A percentile compares a stretch with the other conserved stretches of the same genome.
These are phyloP conservation scores for Drosophila rufa DNA, from an alignment of 1,140 invertebrate species.

Conservation along the genomic window DNA sequence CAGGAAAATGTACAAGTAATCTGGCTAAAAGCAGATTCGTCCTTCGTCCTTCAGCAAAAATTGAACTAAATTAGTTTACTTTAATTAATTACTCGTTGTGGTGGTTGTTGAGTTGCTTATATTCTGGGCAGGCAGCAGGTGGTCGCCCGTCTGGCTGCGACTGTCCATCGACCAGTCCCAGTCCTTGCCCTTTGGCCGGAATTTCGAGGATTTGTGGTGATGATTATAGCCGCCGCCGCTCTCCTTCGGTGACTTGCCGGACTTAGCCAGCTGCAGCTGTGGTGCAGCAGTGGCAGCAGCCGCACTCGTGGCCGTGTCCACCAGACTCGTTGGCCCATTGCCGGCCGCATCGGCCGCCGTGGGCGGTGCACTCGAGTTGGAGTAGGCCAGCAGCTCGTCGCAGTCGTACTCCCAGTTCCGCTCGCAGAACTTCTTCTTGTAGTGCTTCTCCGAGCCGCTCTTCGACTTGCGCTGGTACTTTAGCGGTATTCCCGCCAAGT, in stretches of 20 bases:
- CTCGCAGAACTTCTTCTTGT: slow-evolving; percentile 92
- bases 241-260: slow-evolving; percentile 76
- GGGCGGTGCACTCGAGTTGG: slow-evolving; percentile 69
- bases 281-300: not conserved
- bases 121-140: slow-evolving; percentile 33
- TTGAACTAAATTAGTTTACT: slow-evolving; percentile 76
- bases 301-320: not conserved
- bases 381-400: slow-evolving; percentile 82
- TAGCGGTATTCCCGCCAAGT: slow-evolving; percentile 84
- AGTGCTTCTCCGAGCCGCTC: slow-evolving; percentile 88
- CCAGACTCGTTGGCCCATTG: slow-evolving; percentile 42
- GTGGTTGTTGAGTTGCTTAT: slow-evolving; percentile 47
- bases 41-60: slow-evolving; percentile 63
- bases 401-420: slow-evolving; percentile 87
- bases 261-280: slow-evolving; percentile 37
- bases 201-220: slow-evolving; percentile 86
- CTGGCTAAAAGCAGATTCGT: slow-evolving; percentile 30
- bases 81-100: slow-evolving; percentile 78
- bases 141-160: slow-evolving; percentile 71
- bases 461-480: slow-evolving; percentile 89
- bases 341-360: slow-evolving; percentile 74
- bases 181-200: slow-evolving; percentile 90
- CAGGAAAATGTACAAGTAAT: slow-evolving; percentile 36
- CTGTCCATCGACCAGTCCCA: slow-evolving; percentile 88
- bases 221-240: slow-evolving; percentile 29